Evolutionary conservation across 2,888 invertebrate species (phyloP).

Genomic region (Euplagia quadripunctaria): DNA sequence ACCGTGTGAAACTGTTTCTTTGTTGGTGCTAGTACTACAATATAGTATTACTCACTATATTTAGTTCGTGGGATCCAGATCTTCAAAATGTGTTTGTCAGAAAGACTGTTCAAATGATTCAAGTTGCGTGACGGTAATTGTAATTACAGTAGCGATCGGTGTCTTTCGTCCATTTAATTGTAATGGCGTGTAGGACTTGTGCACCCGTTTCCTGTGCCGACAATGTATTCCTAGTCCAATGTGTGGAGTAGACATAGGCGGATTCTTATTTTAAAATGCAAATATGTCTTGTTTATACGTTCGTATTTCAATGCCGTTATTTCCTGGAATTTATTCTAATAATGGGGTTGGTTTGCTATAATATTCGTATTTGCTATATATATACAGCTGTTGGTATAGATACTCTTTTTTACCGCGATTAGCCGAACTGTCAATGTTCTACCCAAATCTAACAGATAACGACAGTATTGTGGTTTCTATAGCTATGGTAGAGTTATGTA

Average conservation of each 20-base stretch:
- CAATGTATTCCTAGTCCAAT: slow-evolving; percentile 32
- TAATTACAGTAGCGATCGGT: slow-evolving; percentile 76
- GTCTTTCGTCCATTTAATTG: slow-evolving; percentile 76
- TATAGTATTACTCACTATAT: slow-evolving; percentile 55
- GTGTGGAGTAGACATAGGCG: too few relatives aligned
- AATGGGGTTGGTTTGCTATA: too few relatives aligned
- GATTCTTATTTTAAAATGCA: not conserved
- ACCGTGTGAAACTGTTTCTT: slow-evolving; percentile 40
- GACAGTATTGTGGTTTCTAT: not conserved
- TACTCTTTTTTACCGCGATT: not conserved
- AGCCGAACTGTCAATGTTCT: not conserved
- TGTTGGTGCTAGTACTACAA: slow-evolving; percentile 24
- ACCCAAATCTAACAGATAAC: not conserved
- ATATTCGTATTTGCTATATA: not conserved
- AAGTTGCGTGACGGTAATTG: slow-evolving; percentile 78
- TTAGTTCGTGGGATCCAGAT: slow-evolving; percentile 58
- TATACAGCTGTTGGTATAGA: not conserved
- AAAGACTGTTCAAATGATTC: slow-evolving; percentile 57
- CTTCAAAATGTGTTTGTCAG: slow-evolving; percentile 52
- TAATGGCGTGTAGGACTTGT: slow-evolving; percentile 65
- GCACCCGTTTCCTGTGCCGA: slow-evolving; percentile 69
- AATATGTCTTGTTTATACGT: not conserved
- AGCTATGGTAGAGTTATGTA: not conserved
- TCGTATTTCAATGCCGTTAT: not conserved
- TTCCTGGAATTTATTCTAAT: not conserved